These are phyloP conservation scores for Diacarnus erythraeanus DNA, from an alignment of 37 sponge, comb jelly and placozoan genomes.

Conservation along the genomic window DNA sequence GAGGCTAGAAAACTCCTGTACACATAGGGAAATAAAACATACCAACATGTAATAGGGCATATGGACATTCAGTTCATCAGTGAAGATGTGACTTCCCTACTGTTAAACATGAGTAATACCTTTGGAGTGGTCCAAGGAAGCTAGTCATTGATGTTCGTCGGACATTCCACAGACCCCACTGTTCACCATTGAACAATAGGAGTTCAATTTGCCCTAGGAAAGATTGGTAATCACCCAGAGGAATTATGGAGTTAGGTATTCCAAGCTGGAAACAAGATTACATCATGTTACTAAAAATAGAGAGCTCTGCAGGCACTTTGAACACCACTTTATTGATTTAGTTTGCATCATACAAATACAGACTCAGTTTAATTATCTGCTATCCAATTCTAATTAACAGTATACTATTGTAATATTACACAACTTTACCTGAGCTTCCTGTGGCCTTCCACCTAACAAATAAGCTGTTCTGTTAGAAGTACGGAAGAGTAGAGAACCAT, in stretches of 20 bases:
- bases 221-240: not conserved
- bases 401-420: too few relatives aligned
- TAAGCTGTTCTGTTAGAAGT: slow-evolving; percentile 24
- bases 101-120: not conserved
- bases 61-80: too few relatives aligned
- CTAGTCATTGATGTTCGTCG: slow-evolving; percentile 26
- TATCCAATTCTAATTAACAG: too few relatives aligned
- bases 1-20: slow-evolving; percentile 17
- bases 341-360: too few relatives aligned
- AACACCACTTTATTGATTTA: too few relatives aligned
- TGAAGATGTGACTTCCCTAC: too few relatives aligned
- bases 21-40: not conserved
- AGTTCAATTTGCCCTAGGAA: slow-evolving; percentile 40
- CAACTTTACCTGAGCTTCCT: slow-evolving; percentile 23
- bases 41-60: slow-evolving; percentile 1
- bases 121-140: slow-evolving; percentile 26
- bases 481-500: slow-evolving; percentile 28
- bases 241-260: not conserved
- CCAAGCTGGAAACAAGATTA: slow-evolving; percentile 40
- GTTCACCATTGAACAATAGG: slow-evolving; percentile 39
- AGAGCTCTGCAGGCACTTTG: too few relatives aligned
- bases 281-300: too few relatives aligned
- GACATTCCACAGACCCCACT: slow-evolving; percentile 67
- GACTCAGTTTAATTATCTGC: too few relatives aligned
- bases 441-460: slow-evolving; percentile 39